A percentile compares a stretch with the other conserved stretches of the same genome.
phyloP scores from a whole-genome alignment of 2,797 vertebrate genomes.

The Eulemur mongoz region DNA sequence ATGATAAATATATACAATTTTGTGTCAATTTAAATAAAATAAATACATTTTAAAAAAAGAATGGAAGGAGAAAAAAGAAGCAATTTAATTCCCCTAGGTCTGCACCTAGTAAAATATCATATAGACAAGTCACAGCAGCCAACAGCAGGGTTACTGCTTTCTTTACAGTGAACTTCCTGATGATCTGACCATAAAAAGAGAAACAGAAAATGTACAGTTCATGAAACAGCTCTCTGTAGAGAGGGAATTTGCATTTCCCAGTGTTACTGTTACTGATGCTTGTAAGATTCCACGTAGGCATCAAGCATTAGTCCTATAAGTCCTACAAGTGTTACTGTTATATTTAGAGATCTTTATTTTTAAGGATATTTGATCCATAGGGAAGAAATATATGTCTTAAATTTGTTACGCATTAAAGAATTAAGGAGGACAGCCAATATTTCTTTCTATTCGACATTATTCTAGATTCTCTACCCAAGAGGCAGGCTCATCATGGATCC shows the following conservation, averaged over 20 bases:
- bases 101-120: neutral
- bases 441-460: constrained; percentile 61
- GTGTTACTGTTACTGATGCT: neutral
- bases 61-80: neutral
- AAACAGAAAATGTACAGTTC: neutral
- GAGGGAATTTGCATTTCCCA: neutral
- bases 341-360: neutral
- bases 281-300: neutral
- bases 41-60: neutral
- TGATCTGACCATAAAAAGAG: neutral
- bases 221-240: neutral
- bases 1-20: neutral
- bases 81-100: neutral
- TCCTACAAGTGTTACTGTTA: neutral
- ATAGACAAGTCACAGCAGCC: neutral
- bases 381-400: constrained; percentile 77
- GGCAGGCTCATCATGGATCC: neutral
- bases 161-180: neutral
- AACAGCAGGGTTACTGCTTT: neutral
- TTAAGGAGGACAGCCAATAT: constrained; percentile 76
- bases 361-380: constrained; percentile 34
- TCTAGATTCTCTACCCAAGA: constrained; percentile 13
- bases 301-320: neutral
- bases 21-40: neutral
- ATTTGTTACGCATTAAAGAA: constrained; percentile 82